Evolutionary conservation across 2,888 invertebrate species (phyloP).

Genomic region (Eustalomyia histrio): DNA sequence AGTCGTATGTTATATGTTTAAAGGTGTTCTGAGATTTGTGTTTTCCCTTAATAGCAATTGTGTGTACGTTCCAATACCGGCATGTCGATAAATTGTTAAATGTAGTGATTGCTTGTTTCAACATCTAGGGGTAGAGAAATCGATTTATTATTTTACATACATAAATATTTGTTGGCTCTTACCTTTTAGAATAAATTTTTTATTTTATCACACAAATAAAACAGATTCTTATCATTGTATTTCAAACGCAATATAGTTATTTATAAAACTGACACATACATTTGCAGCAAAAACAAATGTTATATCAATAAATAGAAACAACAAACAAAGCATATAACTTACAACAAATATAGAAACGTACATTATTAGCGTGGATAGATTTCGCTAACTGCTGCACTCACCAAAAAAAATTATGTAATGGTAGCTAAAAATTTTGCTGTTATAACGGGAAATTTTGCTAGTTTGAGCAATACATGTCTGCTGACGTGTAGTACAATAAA

Average conservation of each 20-base stretch:
- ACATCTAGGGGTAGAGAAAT: background rate
- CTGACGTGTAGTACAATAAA: too few species aligned
- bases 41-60: slow-evolving; percentile 34
- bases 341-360: background rate
- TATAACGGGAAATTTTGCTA: too few species aligned
- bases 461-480: too few species aligned
- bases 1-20: background rate
- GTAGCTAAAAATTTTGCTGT: too few species aligned
- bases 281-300: background rate
- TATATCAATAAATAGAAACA: background rate
- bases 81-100: too few species aligned
- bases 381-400: too few species aligned
- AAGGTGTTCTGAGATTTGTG: slow-evolving; percentile 21
- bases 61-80: too few species aligned
- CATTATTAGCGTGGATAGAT: too few species aligned
- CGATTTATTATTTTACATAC: slow-evolving; percentile 2
- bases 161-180: background rate
- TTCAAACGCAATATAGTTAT: background rate
- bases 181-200: background rate
- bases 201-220: background rate
- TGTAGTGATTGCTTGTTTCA: background rate
- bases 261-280: background rate
- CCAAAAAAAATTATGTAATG: too few species aligned
- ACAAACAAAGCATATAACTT: background rate
- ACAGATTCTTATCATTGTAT: background rate